phyloP scores from a whole-genome alignment of 2,888 invertebrate genomes.

The Pycnomerus fuliginosus region DNA sequence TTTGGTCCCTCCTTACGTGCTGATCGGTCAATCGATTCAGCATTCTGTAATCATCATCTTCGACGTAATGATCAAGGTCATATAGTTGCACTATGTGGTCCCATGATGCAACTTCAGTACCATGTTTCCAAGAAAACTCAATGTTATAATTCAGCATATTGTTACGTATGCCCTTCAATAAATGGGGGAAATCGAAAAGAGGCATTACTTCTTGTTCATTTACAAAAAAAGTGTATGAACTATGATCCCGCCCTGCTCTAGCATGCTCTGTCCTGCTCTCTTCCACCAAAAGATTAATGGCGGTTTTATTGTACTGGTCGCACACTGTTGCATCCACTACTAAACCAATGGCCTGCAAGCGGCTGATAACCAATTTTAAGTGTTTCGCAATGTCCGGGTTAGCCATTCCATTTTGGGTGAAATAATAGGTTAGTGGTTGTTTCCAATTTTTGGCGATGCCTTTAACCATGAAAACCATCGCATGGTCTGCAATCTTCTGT shows the following conservation, averaged over 20 bases:
- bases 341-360: conserved; percentile 1
- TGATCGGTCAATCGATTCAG: conserved; percentile 7
- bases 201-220: conserved; percentile 1
- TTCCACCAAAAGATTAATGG: background rate
- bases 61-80: conserved; percentile 5
- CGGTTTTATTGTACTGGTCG: conserved; percentile 9
- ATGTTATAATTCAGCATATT: background rate
- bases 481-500: conserved; percentile 15
- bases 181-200: conserved; percentile 3
- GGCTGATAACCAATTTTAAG: background rate
- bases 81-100: conserved; percentile 4
- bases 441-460: conserved; percentile 8
- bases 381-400: background rate
- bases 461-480: conserved; percentile 9
- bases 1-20: conserved; percentile 2
- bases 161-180: conserved; percentile 3
- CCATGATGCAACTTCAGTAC: conserved; percentile 6
- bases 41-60: conserved; percentile 7
- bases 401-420: conserved; percentile 2
- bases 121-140: conserved; percentile 7
- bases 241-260: background rate
- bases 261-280: background rate
- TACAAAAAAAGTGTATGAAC: background rate
- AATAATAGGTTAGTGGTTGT: conserved; percentile 5
- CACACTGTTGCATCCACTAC: conserved; percentile 5